Evolutionary conservation across 2,797 vertebrate species (phyloP).

Genomic region (Myioborus miniatus): DNA sequence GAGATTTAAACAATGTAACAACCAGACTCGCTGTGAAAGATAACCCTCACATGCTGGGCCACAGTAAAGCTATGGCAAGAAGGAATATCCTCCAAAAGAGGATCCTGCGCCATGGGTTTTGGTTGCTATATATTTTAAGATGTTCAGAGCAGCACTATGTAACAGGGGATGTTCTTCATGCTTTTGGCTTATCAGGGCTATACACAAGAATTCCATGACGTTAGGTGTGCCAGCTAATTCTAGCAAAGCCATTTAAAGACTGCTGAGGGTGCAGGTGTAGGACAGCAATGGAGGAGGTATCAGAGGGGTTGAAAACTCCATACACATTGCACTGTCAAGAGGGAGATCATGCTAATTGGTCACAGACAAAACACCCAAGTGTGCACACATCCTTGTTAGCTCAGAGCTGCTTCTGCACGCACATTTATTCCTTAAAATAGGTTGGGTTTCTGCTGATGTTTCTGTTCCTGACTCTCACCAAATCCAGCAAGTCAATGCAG

Average conservation of each 20-base stretch:
- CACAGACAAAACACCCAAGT: background rate
- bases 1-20: background rate
- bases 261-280: background rate
- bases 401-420: background rate
- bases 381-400: background rate
- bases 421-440: background rate
- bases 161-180: background rate
- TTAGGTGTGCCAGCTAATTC: background rate
- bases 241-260: background rate
- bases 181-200: background rate
- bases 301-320: background rate
- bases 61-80: background rate
- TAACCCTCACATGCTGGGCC: background rate
- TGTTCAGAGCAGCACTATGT: fast-evolving
- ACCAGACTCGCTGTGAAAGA: background rate
- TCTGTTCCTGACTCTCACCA: background rate
- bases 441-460: background rate
- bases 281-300: background rate
- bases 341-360: background rate
- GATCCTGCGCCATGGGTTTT: background rate
- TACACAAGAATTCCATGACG: background rate
- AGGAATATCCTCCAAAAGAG: background rate
- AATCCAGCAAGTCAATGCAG: background rate
- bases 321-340: background rate
- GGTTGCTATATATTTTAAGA: background rate